A percentile compares a stretch with the other conserved stretches of the same genome.
Conservation (phyloP, 2,888 invertebrate species). For the Emmelina monodactyla region DNA sequence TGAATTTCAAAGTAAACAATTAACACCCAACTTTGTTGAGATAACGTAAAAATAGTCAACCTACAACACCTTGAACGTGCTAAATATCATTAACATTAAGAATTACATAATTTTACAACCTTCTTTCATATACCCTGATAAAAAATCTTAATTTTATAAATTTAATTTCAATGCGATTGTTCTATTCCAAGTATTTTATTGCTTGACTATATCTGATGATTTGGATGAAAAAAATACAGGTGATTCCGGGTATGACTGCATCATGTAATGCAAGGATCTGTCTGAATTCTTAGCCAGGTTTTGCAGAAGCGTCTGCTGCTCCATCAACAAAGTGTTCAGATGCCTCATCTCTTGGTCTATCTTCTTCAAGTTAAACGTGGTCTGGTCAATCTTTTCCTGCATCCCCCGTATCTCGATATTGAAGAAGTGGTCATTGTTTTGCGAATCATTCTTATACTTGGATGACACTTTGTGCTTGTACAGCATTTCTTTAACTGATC, state of each 20-base stretch:
- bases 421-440: slow-evolving; percentile 47
- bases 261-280: slow-evolving; percentile 24
- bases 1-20: too few species aligned
- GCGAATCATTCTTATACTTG: slow-evolving; percentile 66
- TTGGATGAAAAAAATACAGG: slow-evolving; percentile 33
- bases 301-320: slow-evolving; percentile 46
- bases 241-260: slow-evolving; percentile 33
- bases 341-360: slow-evolving; percentile 75
- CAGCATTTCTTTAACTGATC: slow-evolving; percentile 69
- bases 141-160: too few species aligned
- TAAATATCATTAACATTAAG: too few species aligned
- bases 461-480: slow-evolving; percentile 68
- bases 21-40: too few species aligned
- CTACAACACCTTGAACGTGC: too few species aligned
- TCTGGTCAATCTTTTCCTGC: slow-evolving; percentile 74
- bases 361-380: slow-evolving; percentile 73
- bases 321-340: slow-evolving; percentile 60
- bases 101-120: too few species aligned
- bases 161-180: too few species aligned
- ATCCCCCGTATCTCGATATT: slow-evolving; percentile 68
- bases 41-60: too few species aligned
- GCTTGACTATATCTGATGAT: neutral
- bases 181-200: too few species aligned
- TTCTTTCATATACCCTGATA: too few species aligned
- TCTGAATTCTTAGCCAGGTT: slow-evolving; percentile 37